phyloP scores from a whole-genome alignment of 2,888 invertebrate genomes.

The Iphiclides podalirius region DNA sequence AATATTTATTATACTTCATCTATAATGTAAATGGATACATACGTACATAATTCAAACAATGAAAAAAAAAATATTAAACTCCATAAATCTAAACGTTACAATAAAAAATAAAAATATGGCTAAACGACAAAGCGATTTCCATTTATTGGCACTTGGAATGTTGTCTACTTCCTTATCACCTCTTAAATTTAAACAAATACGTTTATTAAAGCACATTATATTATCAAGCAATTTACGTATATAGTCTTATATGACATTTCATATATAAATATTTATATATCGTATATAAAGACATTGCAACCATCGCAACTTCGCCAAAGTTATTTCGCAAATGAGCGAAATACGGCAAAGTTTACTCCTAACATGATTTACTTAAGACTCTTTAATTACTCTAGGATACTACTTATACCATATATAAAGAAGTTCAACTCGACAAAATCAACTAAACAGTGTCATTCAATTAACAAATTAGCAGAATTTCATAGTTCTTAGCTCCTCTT shows the following conservation, averaged over 20 bases:
- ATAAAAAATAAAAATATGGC: conserved; percentile 71
- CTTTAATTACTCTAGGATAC: not conserved
- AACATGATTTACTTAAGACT: not conserved
- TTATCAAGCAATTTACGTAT: conserved; percentile 36
- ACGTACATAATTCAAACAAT: conserved; percentile 57
- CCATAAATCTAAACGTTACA: conserved; percentile 61
- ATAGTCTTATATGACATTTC: conserved; percentile 62
- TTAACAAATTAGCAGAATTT: too few relatives aligned
- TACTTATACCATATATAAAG: not conserved
- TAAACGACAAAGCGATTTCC: conserved; percentile 54
- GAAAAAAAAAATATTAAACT: conserved; percentile 57
- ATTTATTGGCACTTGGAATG: conserved; percentile 73
- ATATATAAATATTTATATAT: conserved; percentile 76
- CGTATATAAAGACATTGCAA: conserved; percentile 56
- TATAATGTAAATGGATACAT: conserved; percentile 66
- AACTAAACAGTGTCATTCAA: too few relatives aligned
- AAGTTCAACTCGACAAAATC: too few relatives aligned
- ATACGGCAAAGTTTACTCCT: conserved; percentile 42
- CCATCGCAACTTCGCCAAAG: conserved; percentile 45
- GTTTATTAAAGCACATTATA: conserved; percentile 49
- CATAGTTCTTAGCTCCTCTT: too few relatives aligned
- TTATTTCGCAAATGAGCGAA: conserved; percentile 66
- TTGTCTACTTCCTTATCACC: conserved; percentile 41
- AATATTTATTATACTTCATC: conserved; percentile 73
- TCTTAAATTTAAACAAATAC: conserved; percentile 18